Evolutionary conservation across 2,888 invertebrate genomes (phyloP), one percentile per base, ranked within the genome.

Genomic region (Apantesis nais): DNA sequence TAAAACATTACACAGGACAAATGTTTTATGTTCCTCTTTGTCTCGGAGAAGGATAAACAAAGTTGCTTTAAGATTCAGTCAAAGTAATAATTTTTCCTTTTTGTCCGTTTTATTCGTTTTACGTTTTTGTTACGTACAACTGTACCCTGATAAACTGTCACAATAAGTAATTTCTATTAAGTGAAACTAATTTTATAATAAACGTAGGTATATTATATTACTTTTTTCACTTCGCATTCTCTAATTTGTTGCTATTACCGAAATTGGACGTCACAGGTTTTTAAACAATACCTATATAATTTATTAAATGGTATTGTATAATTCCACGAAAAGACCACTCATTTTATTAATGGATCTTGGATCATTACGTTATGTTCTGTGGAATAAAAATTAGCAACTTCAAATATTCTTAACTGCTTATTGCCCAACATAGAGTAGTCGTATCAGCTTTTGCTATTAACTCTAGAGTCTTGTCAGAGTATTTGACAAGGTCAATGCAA

Each of bases 1-100:
- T 82, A 79, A 84, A 85, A 80, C 79, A 80, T 83, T 84, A 77
- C 75, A 68, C 68, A 76, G 83, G 77, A 77, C 72, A 70, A 76
- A 76, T 71, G 77, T 80, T 74, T 81, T 78, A 75, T 73, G 67
- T 37, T 70, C 66, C 74, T 76, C 77, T 71, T 34, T 74, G 66
- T 64, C 74, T 68, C 48, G 62, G 16, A 64, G 58, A 76, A 75
- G 69, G 60, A 74, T 72, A 79, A 82, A 78, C 48, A 76, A 78
- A 74, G 72, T 80, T 69, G 68, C 69, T 75, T 77, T 71, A 68
- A 79, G 65, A 72, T 67, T 71, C 70, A 70, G 74, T 69, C 66
- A 68, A 65, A 64, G 66, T 67, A 61, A 74, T 71, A 75, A n/a
- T 75, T 74, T 80, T 63, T n/a, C 12, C 19, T 55, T 34, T 71